Evolutionary conservation across 2,797 vertebrate genomes (phyloP), one percentile per base, ranked within the genome.

Genomic region (Acropternis orthonyx): DNA sequence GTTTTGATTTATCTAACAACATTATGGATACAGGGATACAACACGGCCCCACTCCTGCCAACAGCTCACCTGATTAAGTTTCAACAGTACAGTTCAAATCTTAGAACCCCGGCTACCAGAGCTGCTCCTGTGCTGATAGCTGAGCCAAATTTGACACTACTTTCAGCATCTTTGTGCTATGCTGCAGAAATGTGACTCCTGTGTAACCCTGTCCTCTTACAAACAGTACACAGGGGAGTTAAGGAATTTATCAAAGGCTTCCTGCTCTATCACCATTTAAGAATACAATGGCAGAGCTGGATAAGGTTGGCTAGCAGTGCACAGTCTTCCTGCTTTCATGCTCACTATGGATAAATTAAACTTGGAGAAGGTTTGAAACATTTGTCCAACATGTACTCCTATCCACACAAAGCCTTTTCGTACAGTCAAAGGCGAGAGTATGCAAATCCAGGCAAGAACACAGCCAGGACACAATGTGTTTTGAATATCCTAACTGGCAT

Each of bases 401-500:
- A 55, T 22, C 36, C 61, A 69, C 41, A 92, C 13, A 73, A 88
- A 91, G 28, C 20, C n/a, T 92, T 76, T 90, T 41, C 88, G 81
- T 82, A 34, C 49, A 75, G 49, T 85, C 48, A 74, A 85, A 86
- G 76, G 56, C 24, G 75, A 55, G 62, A 55, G 43, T 14, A 72
- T 59, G 71, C 39, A 92, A 91, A 92, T 71, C 59, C 55, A 89
- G 83, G 63, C 51, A 84, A 88, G 62, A 79, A 63, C 49, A 73
- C 2, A 56, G 72, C 74, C 88, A 93, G 80, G 83, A 71, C 67
- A 71, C 67, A 67, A 58, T 37, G 51, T 51, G 73, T 74, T 93
- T 56, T 73, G 66, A 83, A 92, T 95, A 88, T 63, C 73, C 66
- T 78, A 83, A 86, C 66, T 88, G 62, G 62, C 73, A 89, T 86